Evolutionary conservation across 2,113 vertebrate genomes (phyloP), one percentile per base, ranked within the genome.

Genomic region (Coptodon bakossiorum): DNA sequence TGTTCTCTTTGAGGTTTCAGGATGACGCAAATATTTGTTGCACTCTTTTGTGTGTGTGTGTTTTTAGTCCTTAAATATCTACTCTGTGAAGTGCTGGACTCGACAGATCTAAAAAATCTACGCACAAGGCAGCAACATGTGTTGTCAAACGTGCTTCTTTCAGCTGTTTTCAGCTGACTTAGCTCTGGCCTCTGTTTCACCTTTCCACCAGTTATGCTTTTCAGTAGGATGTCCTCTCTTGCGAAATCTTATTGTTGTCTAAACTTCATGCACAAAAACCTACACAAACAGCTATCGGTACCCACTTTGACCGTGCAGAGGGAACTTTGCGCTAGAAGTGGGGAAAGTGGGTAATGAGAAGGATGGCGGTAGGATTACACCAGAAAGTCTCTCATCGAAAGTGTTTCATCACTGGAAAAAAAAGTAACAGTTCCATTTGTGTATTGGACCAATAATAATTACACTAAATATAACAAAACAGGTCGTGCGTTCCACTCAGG

Each of bases 371-470:
- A 24, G 66, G 9, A 78, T 56, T 78, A 7, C 45, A 78, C 24
- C 43, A 50, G 43, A 78, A 50, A 31, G 40, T 76, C 68, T 17
- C 24, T 29, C 68, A 76, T 50, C 3, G 3, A 76, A 48, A 48
- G 24, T 19, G 52, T 88, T 91, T 71, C 76, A 73, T 91, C 86
- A 89, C 31, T 6, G 13, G 11, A 83, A 84, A 83, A 80, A 89
- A 81, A 86, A 71, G 80, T 50, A 86, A 52, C 56, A 13, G 82
- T 81, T 68, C 85, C 71, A 88, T 90, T 94, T 93, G 52, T 90
- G 83, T 83, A 71, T 73, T 87, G 80, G 87, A 73, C 85, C 85
- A 82, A 38, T 86, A 90, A 91, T 87, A 84, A 92, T 86, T 82
- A 68, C 61, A 68, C 78, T 68, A 80, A 85, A 87, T 84, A 80